Evolutionary conservation across 2,113 vertebrate genomes (phyloP).

Genomic region (Spilogale gracilis): DNA sequence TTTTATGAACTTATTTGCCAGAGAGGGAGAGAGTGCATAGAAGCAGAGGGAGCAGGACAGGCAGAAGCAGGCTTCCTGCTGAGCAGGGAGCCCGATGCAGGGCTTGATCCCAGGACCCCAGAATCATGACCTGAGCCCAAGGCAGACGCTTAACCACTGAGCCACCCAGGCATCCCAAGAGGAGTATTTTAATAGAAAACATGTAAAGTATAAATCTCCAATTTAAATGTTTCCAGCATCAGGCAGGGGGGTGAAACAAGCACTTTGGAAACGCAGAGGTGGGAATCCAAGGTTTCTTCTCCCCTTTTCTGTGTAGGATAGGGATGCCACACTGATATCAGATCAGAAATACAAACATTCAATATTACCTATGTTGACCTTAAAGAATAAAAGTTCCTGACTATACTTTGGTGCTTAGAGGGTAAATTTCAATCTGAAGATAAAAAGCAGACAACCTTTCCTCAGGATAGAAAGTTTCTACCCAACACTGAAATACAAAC

Average conservation of each 20-base stretch:
- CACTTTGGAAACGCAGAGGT: fast-evolving
- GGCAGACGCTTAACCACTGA: background rate
- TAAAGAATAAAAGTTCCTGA: background rate
- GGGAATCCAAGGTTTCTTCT: background rate
- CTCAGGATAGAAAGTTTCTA: constrained; percentile 68
- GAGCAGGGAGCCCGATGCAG: too few relatives aligned
- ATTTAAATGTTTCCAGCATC: background rate
- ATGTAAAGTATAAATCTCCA: background rate
- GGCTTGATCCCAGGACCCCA: background rate
- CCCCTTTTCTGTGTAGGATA: fast-evolving
- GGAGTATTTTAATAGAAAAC: constrained; percentile 3
- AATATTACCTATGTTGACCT: fast-evolving
- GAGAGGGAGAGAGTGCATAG: background rate
- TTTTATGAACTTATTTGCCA: background rate
- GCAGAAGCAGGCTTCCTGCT: background rate
- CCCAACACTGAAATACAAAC: constrained; percentile 73
- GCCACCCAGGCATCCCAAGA: background rate
- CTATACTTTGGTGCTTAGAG: background rate
- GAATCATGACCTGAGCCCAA: background rate
- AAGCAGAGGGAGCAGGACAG: background rate
- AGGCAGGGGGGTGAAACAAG: background rate
- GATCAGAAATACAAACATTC: background rate
- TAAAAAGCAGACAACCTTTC: background rate
- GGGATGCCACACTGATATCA: fast-evolving
- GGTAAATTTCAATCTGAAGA: background rate